Evolutionary conservation across 2,888 invertebrate species (phyloP).

Genomic region (Drosophila emarginata): DNA sequence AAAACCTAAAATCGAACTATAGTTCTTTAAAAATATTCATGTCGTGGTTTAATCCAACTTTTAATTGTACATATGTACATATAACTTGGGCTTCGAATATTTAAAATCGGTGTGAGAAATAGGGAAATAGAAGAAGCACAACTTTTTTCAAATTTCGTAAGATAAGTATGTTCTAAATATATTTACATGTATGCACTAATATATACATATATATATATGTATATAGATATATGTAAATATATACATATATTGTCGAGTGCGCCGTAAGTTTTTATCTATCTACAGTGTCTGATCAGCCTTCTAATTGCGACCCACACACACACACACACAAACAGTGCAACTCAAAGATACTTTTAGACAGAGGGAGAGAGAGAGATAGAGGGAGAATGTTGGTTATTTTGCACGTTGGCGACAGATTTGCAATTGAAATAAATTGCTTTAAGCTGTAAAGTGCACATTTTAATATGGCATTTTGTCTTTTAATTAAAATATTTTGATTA

Average conservation of each 20-base stretch:
- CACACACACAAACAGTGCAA: constrained; percentile 7
- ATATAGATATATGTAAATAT: no score
- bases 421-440: constrained; percentile 58
- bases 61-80: no score
- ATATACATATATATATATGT: no score
- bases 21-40: neutral
- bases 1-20: neutral
- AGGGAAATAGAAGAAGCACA: no score
- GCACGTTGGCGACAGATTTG: constrained; percentile 74
- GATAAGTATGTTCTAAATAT: no score
- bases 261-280: neutral
- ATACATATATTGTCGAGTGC: neutral
- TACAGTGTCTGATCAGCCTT: constrained; percentile 25
- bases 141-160: no score
- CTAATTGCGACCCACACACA: constrained; percentile 56
- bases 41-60: no score
- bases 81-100: no score
- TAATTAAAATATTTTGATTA: constrained; percentile 66
- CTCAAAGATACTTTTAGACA: constrained; percentile 33
- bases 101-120: no score
- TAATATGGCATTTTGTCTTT: constrained; percentile 72
- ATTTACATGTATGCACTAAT: no score
- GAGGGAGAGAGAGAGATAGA: constrained; percentile 34
- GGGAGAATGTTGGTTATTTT: constrained; percentile 55
- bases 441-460: constrained; percentile 65